Evolutionary conservation across 2,113 vertebrate genomes (phyloP).

Genomic region (Tragelaphus buxtoni): DNA sequence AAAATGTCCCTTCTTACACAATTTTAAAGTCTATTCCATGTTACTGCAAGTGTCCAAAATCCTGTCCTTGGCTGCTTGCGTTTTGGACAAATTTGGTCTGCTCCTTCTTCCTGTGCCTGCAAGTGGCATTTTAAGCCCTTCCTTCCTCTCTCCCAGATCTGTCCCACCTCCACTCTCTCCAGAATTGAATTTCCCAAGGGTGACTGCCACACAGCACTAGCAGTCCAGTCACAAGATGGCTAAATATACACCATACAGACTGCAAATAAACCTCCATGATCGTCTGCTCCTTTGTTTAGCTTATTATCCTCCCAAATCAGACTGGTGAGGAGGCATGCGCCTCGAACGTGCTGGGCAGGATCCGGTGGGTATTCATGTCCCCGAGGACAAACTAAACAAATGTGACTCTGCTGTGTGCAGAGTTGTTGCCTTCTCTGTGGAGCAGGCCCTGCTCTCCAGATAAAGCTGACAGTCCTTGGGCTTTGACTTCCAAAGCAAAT

Average conservation of each 20-base stretch:
- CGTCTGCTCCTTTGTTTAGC: constrained; percentile 70
- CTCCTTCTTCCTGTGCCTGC: not conserved
- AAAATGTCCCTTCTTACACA: not conserved
- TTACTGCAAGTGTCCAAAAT: not conserved
- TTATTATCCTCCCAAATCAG: constrained; percentile 63
- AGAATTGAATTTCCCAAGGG: constrained; percentile 35
- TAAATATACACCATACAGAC: constrained; percentile 68
- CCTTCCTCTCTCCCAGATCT: not conserved
- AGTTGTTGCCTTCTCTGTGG: not conserved
- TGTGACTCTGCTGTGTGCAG: not conserved
- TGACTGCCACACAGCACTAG: constrained; percentile 22
- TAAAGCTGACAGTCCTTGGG: constrained; percentile 47
- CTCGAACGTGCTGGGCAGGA: not conserved
- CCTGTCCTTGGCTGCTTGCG: not conserved
- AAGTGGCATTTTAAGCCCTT: not conserved
- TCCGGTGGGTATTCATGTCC: constrained; percentile 10
- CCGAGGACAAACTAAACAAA: constrained; percentile 42
- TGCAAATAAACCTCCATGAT: constrained; percentile 65
- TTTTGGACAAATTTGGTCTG: not conserved
- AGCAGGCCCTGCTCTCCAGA: constrained; percentile 48
- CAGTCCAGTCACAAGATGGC: constrained; percentile 62
- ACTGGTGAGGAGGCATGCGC: constrained; percentile 45
- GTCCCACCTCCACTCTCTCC: not conserved
- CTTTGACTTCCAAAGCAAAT: constrained; percentile 71
- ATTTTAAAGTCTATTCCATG: not conserved